A percentile compares a stretch with the other conserved stretches of the same genome.
phyloP scores from a whole-genome alignment of 2,113 vertebrate species.

The Ailuropoda melanoleuca region DNA sequence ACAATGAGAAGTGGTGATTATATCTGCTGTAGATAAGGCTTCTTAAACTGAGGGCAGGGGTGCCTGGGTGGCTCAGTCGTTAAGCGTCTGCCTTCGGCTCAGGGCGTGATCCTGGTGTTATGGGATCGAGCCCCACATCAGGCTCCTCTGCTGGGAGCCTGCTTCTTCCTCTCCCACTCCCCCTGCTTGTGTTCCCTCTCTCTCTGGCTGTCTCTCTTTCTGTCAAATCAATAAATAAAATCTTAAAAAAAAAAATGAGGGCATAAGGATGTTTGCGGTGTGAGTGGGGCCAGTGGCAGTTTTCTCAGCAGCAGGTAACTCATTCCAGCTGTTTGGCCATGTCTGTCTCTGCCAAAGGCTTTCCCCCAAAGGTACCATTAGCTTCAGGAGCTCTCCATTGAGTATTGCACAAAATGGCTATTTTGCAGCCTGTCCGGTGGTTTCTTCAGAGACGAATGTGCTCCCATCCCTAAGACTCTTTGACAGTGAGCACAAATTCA shows the following conservation, averaged over 20 bases:
- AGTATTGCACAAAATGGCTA: background rate
- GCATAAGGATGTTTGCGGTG: background rate
- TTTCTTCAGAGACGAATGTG: background rate
- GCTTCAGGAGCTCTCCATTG: background rate
- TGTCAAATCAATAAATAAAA: too few species aligned
- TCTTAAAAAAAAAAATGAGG: background rate
- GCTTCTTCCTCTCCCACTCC: too few species aligned
- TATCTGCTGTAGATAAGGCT: background rate
- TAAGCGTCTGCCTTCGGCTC: too few species aligned
- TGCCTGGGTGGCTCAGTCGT: too few species aligned
- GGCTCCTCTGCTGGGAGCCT: too few species aligned
- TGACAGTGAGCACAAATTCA: background rate
- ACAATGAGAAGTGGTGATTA: background rate
- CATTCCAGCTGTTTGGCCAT: constrained; percentile 19
- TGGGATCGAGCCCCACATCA: too few species aligned
- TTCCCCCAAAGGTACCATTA: background rate
- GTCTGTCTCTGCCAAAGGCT: background rate
- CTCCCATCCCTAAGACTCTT: background rate
- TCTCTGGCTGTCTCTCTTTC: too few species aligned
- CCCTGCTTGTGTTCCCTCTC: too few species aligned
- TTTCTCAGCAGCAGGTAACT: constrained; percentile 39
- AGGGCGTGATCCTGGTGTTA: too few species aligned
- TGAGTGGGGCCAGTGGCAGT: background rate
- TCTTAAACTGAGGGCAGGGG: background rate
- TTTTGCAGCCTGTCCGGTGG: background rate